Base-by-base conservation (phyloP, 1,140 invertebrate species). In the Bombus vancouverensis region DNA sequence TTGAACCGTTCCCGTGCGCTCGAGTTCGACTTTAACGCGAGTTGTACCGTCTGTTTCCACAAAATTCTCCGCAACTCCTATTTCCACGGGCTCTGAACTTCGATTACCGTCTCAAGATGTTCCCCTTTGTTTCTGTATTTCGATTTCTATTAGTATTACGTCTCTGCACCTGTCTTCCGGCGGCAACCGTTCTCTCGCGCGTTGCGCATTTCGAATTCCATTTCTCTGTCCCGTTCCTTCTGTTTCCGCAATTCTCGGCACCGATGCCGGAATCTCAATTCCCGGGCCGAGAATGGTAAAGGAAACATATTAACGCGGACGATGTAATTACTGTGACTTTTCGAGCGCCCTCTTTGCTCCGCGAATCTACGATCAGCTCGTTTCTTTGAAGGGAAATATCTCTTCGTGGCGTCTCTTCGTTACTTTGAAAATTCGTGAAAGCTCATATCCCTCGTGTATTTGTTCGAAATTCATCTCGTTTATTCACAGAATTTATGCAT, bases 111-210 rank as follows among this genome's bases (percentile, higher is more conserved):
- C 37, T 57, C 74, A 22, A 70, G 62, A 12, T 28, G 34, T 37
- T 37, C 2, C 42, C 73, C 62, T 83, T 83, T 78, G 74, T 78
- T 70, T 18, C 74, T 22, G 62, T 78, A 42, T 83, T 83, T 83
- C 74, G 81, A 37, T 77, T 78, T 83, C 81, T 83, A 83, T 78
- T 57, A 57, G 81, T 83, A 78, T 57, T 83, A 78, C 74, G 34
- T 83, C 70, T 59, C 65, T n/a, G 8, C 81, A 57, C 34, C 44
- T 83, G 74, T 77, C 81, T 77, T 77, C 73, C 73, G 1, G 62
- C 3, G 1, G 28, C 59, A 22, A 22, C 53, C 34, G 9, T 68
- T n/a, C 47, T 13, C 25, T 28, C 47, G 9, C 66, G 9, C 25
- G 32, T 80, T 13, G 12, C 25, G 37, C 47, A 62, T 62, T 65